Evolutionary conservation across 2,888 invertebrate species (phyloP).

Genomic region (Oxyteleia sp.): DNA sequence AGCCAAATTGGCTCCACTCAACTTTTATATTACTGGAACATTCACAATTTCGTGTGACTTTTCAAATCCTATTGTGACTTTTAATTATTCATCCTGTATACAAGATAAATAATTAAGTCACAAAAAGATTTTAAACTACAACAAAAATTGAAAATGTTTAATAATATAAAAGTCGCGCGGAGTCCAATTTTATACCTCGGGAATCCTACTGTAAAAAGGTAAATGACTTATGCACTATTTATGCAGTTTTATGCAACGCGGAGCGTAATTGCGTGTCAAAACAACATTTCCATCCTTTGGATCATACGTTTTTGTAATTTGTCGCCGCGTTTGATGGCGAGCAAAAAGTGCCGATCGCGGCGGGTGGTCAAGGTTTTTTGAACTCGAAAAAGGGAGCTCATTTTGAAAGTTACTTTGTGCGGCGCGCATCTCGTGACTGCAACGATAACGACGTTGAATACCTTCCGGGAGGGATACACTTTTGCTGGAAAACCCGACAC

Average conservation of each 20-base stretch:
- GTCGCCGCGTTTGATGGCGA: conserved; percentile 17
- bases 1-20: too few species aligned
- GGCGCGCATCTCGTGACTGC: conserved; percentile 24
- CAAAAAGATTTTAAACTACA: too few species aligned
- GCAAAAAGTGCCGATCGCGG: conserved; percentile 11
- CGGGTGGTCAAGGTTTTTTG: conserved; percentile 41
- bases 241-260: conserved; percentile 23
- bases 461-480: conserved; percentile 53
- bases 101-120: too few species aligned
- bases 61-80: too few species aligned
- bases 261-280: conserved; percentile 33
- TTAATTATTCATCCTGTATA: too few species aligned
- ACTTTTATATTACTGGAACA: too few species aligned
- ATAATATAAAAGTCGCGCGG: too few species aligned
- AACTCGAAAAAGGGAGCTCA: conserved; percentile 44
- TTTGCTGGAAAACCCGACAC: conserved; percentile 52
- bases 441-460: conserved; percentile 56
- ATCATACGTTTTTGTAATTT: conserved; percentile 36
- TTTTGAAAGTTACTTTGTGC: conserved; percentile 30
- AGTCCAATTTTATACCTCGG: too few species aligned
- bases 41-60: too few species aligned
- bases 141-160: too few species aligned
- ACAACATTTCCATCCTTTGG: conserved; percentile 26
- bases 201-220: too few species aligned
- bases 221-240: conserved; percentile 22